A percentile compares a stretch with the other conserved stretches of the same genome.
Conservation (phyloP, 1,140 invertebrate genomes). For the Acromyrmex echinatior region DNA sequence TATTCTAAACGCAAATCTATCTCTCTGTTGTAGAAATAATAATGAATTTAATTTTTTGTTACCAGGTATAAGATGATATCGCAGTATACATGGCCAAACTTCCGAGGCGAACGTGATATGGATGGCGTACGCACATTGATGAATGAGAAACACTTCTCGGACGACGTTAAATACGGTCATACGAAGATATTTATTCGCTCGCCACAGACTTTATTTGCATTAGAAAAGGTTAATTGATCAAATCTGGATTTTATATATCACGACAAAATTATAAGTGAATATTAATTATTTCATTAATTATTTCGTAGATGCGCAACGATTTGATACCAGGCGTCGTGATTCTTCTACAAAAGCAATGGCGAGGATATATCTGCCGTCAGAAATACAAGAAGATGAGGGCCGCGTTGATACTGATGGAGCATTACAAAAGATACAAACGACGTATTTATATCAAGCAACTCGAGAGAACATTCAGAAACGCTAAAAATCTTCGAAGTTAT, state of each 20-base stretch:
- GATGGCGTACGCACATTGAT: constrained; percentile 95
- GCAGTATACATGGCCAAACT: constrained; percentile 98
- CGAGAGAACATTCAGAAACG: constrained; percentile 88
- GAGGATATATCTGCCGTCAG: constrained; percentile 93
- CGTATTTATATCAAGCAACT: constrained; percentile 92
- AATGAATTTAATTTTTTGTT: constrained; percentile 72
- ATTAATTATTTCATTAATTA: constrained; percentile 54
- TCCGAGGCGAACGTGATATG: constrained; percentile 90
- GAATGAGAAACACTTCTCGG: constrained; percentile 91
- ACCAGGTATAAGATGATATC: constrained; percentile 98
- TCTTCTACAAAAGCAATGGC: constrained; percentile 97
- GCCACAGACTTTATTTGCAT: constrained; percentile 94
- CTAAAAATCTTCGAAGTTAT: constrained; percentile 90
- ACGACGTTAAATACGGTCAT: constrained; percentile 97
- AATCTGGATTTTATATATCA: not conserved
- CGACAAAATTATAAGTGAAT: not conserved
- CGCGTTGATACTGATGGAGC: constrained; percentile 92
- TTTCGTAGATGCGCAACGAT: constrained; percentile 89
- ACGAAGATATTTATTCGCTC: constrained; percentile 98
- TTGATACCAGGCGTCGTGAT: constrained; percentile 96
- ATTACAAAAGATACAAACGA: constrained; percentile 95
- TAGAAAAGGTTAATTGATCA: constrained; percentile 90
- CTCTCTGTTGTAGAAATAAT: not conserved
- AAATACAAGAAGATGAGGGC: constrained; percentile 95
- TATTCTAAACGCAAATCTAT: not conserved